Base-by-base conservation (phyloP, 2,113 vertebrate genomes). In the Myxocyprinus asiaticus region DNA sequence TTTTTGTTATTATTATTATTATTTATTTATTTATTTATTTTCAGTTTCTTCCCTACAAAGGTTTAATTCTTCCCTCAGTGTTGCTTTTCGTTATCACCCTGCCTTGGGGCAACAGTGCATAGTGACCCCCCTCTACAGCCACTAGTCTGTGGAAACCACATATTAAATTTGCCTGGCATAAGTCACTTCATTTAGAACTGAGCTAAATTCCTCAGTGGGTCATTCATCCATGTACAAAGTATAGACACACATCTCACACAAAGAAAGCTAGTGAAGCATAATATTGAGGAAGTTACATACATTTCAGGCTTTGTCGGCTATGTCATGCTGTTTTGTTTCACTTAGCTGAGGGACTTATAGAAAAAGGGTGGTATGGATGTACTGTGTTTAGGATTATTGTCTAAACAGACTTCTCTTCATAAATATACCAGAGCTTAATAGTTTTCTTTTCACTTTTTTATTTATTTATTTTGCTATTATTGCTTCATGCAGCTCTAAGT, bases 211-310 rank as follows among this genome's bases (percentile, higher is more conserved):
- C 87, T 90, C 84, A 81, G 87, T 88, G 86, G 90, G 88, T 91
- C 91, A 91, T 90, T 90, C 88, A 89, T 93, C 87, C 91, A 88
- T 90, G 89, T 90, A 90, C 90, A 91, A 89, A 88, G 87, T 91
- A 89, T 92, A 89, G 90, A 91, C 88, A 89, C 88, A 91, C 90
- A 91, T 91, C 81, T 76, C 87, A 91, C 87, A 94, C 91, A 93
- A 92, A 91, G 90, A 88, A 82, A 84, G 87, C 85, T 88, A 90
- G 88, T 92, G 88, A 94, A 93, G 89, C 90, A 91, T 90, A 93
- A 92, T 90, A 91, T 91, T 92, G 86, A 93, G 90, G 91, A 93
- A 89, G 90, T 91, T 89, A 90, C 90, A 89, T 90, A 90, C 86
- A 92, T 93, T 91, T 89, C 69, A 73, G 80, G 86, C 86, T 88